Percentiles rank a stretch among this genome's conserved stretches.
These are phyloP conservation scores for Procavia capensis DNA, from an alignment of 2,113 vertebrate genomes.

Conservation along the genomic window DNA sequence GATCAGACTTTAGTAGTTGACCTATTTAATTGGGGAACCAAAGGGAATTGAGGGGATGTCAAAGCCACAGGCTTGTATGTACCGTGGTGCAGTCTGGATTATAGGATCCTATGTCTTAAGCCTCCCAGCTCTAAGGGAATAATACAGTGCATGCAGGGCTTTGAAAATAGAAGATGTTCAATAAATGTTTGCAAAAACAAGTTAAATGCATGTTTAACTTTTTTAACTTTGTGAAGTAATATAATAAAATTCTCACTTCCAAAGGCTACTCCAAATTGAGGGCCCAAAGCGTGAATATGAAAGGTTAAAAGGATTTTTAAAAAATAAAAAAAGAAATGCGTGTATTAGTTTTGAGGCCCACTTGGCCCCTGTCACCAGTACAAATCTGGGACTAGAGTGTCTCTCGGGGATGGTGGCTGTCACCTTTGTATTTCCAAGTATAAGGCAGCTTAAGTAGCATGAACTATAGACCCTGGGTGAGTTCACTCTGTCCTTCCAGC, in stretches of 20 bases:
- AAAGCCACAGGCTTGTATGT: slow-evolving; percentile 64
- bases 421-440: not conserved
- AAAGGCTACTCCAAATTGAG: slow-evolving; percentile 10
- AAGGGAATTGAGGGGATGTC: slow-evolving; percentile 70
- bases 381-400: not conserved
- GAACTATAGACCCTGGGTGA: not conserved
- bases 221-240: not conserved
- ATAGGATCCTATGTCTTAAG: slow-evolving; percentile 3
- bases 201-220: not conserved
- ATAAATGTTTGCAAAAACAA: slow-evolving; percentile 49
- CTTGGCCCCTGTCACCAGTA: not conserved
- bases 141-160: not conserved
- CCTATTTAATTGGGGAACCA: slow-evolving; percentile 83
- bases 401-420: not conserved
- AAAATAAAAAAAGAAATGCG: not conserved
- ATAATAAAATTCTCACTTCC: not conserved
- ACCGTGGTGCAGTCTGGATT: slow-evolving; percentile 49
- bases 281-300: not conserved
- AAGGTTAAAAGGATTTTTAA: not conserved
- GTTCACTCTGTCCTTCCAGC: not conserved
- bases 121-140: not conserved
- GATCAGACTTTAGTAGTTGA: slow-evolving; percentile 77
- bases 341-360: not conserved
- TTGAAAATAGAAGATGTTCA: slow-evolving; percentile 16
- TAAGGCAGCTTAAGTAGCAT: not conserved